Percentiles rank a stretch among this genome's conserved stretches.
Conservation (phyloP, 2,797 vertebrate genomes). For the Gymnothorax reevesii region DNA sequence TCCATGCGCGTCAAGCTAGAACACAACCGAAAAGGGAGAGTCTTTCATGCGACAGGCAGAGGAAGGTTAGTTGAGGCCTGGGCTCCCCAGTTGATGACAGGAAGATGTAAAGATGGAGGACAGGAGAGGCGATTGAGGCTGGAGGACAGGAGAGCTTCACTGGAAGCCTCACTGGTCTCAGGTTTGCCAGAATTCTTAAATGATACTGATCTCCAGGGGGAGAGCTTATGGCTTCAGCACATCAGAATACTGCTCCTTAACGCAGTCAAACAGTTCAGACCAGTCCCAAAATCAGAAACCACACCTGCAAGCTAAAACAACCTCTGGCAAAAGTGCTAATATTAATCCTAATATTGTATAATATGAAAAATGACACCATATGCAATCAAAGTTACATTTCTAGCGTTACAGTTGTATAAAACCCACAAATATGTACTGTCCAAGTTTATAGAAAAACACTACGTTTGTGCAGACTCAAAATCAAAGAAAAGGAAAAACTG, state of each 20-base stretch:
- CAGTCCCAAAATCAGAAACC: not conserved
- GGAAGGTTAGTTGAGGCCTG: not conserved
- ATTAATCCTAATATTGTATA: not conserved
- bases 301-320: too few species aligned
- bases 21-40: constrained; percentile 17
- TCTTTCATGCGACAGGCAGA: not conserved
- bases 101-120: not conserved
- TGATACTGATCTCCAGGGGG: constrained; percentile 41
- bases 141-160: constrained; percentile 31
- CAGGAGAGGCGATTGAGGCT: not conserved
- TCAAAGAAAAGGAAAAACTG: not conserved
- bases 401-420: not conserved
- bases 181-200: constrained; percentile 30
- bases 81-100: not conserved
- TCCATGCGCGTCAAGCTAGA: constrained; percentile 1
- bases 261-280: constrained; percentile 33
- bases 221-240: constrained; percentile 38
- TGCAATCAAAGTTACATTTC: not conserved
- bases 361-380: not conserved
- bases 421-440: not conserved
- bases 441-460: not conserved
- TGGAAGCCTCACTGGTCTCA: constrained; percentile 18
- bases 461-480: too few species aligned
- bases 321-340: not conserved
- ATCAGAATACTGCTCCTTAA: constrained; percentile 32